Percentiles rank a stretch among this genome's conserved stretches.
phyloP scores from a whole-genome alignment of 2,888 invertebrate genomes.

The Abscondita cerata region DNA sequence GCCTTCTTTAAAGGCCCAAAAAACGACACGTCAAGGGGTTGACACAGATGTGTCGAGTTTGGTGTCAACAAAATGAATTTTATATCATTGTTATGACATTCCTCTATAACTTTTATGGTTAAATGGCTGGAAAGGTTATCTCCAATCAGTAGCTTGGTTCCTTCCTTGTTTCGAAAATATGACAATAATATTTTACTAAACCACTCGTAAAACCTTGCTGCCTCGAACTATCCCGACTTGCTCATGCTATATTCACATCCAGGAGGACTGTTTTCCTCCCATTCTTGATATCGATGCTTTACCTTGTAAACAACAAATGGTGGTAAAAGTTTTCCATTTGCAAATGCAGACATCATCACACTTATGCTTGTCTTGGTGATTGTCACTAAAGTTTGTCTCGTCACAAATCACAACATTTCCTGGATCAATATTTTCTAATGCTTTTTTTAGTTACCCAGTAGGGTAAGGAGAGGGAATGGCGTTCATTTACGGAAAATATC shows the following conservation, averaged over 20 bases:
- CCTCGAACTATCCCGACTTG: neutral
- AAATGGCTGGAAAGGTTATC: no score
- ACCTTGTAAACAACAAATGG: constrained; percentile 45
- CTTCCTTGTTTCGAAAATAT: no score
- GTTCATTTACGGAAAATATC: neutral
- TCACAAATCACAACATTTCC: constrained; percentile 51
- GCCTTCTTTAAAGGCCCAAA: neutral
- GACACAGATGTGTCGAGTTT: neutral
- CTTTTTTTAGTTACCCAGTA: constrained; percentile 23
- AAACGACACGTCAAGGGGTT: neutral
- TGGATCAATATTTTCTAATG: constrained; percentile 27
- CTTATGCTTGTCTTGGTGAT: constrained; percentile 38
- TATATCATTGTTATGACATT: neutral
- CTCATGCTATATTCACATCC: neutral
- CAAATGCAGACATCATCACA: no score
- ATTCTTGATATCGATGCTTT: constrained; percentile 44
- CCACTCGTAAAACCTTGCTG: neutral
- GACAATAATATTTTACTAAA: no score
- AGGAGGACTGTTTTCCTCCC: constrained; percentile 43
- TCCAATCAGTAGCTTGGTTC: no score
- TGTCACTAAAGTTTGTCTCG: constrained; percentile 49
- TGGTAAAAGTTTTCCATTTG: constrained; percentile 27
- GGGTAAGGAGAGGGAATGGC: neutral
- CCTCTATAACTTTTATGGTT: no score
- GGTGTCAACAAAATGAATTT: neutral